These are phyloP conservation scores for Eristalis intricaria DNA, from an alignment of 2,888 invertebrate genomes.

Conservation along the genomic window DNA sequence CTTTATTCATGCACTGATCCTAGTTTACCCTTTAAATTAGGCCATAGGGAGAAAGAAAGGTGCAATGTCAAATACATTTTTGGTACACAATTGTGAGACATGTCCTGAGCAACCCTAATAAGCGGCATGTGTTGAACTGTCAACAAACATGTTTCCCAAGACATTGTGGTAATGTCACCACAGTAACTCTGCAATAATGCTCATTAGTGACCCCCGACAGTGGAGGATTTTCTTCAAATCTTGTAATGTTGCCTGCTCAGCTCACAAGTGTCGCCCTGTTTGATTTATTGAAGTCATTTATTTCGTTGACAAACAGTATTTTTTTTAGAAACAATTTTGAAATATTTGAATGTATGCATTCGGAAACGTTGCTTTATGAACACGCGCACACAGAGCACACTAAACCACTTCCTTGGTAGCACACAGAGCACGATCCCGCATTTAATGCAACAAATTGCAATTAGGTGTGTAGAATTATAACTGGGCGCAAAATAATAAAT, in stretches of 20 bases:
- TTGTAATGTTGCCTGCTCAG: conserved; percentile 66
- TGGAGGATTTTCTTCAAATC: conserved; percentile 63
- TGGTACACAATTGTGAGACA: conserved; percentile 14
- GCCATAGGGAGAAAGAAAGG: conserved; percentile 37
- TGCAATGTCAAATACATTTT: conserved; percentile 28
- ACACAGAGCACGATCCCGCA: conserved; percentile 55
- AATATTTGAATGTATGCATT: conserved; percentile 29
- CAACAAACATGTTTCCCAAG: conserved; percentile 59
- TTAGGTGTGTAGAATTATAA: conserved; percentile 71
- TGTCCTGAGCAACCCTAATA: conserved; percentile 51
- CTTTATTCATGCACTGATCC: conserved; percentile 24
- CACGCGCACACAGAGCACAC: not conserved
- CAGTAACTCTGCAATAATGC: conserved; percentile 45
- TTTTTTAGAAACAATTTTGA: conserved; percentile 14
- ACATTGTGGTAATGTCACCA: conserved; percentile 58
- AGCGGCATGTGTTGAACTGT: conserved; percentile 69
- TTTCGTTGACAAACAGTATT: conserved; percentile 72
- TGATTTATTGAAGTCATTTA: conserved; percentile 74
- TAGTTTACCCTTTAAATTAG: conserved; percentile 52
- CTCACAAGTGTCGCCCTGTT: conserved; percentile 69
- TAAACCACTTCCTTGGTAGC: conserved; percentile 59
- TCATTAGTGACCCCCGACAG: conserved; percentile 66
- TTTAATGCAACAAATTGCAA: conserved; percentile 72
- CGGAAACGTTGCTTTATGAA: conserved; percentile 31
- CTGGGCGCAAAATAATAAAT: conserved; percentile 71